These are phyloP conservation scores for Calameuta idolon DNA, from an alignment of 2,888 invertebrate species.

Conservation along the genomic window DNA sequence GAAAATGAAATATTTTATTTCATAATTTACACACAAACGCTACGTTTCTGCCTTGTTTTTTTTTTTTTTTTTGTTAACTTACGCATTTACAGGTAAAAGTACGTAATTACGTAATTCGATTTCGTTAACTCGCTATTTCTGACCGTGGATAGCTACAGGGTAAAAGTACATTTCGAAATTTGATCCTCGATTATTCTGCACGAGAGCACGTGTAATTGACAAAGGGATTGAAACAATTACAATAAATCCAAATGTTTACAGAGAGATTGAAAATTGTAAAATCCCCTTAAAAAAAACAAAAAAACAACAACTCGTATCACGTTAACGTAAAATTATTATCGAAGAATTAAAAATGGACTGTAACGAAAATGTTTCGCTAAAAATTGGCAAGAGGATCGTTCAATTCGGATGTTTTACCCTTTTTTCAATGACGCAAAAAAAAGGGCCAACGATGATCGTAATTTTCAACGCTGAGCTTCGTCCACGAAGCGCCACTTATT, in stretches of 20 bases:
- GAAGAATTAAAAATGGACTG: neutral
- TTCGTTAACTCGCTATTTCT: too few species aligned
- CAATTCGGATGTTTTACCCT: neutral
- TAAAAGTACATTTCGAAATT: neutral
- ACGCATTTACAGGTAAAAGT: neutral
- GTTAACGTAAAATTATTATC: neutral
- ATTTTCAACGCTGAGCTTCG: neutral
- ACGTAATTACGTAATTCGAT: neutral
- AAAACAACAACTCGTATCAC: neutral
- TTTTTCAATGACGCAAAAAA: neutral
- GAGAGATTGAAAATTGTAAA: neutral
- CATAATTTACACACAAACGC: neutral
- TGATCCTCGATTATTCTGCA: neutral
- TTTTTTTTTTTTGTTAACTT: neutral
- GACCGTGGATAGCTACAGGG: neutral
- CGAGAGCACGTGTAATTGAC: neutral
- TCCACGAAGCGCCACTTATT: neutral
- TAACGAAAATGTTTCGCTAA: neutral
- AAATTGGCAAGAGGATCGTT: neutral
- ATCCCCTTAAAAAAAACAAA: neutral
- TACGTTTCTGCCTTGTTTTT: neutral
- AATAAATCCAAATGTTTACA: neutral
- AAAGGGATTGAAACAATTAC: neutral
- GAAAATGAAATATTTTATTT: neutral
- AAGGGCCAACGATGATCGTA: neutral